A percentile compares a stretch with the other conserved stretches of the same genome.
These are phyloP conservation scores for Craterocephalus amniculus DNA, from an alignment of 2,797 vertebrate genomes.

Conservation along the genomic window DNA sequence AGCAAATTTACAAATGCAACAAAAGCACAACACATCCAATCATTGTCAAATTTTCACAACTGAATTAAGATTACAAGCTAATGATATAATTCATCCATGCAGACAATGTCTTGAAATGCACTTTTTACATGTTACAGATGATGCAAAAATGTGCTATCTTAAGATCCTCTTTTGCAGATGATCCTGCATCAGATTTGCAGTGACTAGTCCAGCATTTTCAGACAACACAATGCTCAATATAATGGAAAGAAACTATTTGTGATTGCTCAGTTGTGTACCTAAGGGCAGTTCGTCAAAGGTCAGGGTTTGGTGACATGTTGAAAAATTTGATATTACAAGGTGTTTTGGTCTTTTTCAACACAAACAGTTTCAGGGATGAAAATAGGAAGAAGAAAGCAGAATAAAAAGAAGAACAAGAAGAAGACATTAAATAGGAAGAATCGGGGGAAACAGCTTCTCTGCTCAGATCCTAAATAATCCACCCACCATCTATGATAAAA, in stretches of 20 bases:
- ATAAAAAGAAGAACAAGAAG: background rate
- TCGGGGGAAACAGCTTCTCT: background rate
- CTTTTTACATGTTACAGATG: background rate
- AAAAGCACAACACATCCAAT: too few relatives aligned
- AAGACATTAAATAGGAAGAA: constrained; percentile 3
- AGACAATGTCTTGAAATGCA: background rate
- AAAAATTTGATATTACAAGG: background rate
- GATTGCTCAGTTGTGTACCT: background rate
- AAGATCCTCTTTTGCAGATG: too few relatives aligned
- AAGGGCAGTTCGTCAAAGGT: background rate
- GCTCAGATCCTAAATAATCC: constrained; percentile 29
- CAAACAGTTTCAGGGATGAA: background rate
- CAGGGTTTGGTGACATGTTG: background rate
- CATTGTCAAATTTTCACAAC: too few relatives aligned
- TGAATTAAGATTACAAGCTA: background rate
- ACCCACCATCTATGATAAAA: constrained; percentile 20
- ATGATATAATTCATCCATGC: background rate
- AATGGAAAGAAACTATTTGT: background rate
- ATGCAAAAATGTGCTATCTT: too few relatives aligned
- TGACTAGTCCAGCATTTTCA: background rate
- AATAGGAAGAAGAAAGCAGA: background rate
- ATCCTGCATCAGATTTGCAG: too few relatives aligned
- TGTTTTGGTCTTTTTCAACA: background rate
- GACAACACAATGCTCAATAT: background rate
- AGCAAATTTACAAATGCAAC: too few relatives aligned